A percentile compares a stretch with the other conserved stretches of the same genome.
Conservation (phyloP, 2,797 vertebrate genomes). For the Hippoglossus hippoglossus region DNA sequence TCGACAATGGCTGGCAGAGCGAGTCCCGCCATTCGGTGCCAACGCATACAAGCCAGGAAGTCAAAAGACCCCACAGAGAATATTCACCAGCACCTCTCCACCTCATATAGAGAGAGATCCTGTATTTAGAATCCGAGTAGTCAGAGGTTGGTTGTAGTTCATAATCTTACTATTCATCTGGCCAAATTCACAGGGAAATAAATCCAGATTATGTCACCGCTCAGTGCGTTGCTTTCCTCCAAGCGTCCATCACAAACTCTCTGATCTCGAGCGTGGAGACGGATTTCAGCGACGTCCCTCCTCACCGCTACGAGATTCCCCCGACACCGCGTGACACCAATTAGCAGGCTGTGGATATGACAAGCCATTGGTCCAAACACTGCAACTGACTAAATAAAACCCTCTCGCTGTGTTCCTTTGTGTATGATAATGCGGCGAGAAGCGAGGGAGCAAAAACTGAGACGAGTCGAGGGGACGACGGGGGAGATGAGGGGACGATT, state of each 20-base stretch:
- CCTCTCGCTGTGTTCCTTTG: slow-evolving; percentile 39
- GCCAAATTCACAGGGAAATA: slow-evolving; percentile 10
- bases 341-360: slow-evolving; percentile 60
- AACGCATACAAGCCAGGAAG: slow-evolving; percentile 62
- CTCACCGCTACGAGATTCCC: slow-evolving; percentile 34
- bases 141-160: not conserved
- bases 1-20: slow-evolving; percentile 58
- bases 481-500: not conserved
- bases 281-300: slow-evolving; percentile 40
- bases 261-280: slow-evolving; percentile 17
- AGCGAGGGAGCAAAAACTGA: slow-evolving; percentile 35
- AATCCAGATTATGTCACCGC: slow-evolving; percentile 2
- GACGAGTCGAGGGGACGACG: slow-evolving; percentile 27
- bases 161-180: slow-evolving; percentile 6
- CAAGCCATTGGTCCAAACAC: slow-evolving; percentile 59
- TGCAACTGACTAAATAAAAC: slow-evolving; percentile 51
- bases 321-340: slow-evolving; percentile 64
- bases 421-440: slow-evolving; percentile 34
- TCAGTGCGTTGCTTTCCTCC: slow-evolving; percentile 12
- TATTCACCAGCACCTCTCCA: slow-evolving; percentile 14
- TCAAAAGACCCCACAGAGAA: slow-evolving; percentile 43
- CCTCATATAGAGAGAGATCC: slow-evolving; percentile 16
- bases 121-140: slow-evolving; percentile 12
- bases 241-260: not conserved
- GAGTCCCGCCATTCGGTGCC: slow-evolving; percentile 37